phyloP scores from a whole-genome alignment of 2,888 invertebrate genomes.

The Plebejus anna region DNA sequence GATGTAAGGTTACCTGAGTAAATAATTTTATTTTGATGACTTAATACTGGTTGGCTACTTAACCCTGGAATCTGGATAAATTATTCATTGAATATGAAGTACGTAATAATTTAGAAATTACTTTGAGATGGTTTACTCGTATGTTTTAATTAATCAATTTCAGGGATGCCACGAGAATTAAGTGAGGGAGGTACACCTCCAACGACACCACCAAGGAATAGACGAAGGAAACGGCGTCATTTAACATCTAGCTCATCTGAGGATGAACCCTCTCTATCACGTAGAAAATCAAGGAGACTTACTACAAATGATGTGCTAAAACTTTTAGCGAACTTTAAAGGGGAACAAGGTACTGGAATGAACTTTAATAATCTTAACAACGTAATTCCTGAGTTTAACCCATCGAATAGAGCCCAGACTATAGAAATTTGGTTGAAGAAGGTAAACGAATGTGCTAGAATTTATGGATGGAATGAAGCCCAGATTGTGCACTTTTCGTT shows the following conservation, averaged over 20 bases:
- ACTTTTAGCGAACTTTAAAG: background rate
- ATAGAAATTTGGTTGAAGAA: slow-evolving; percentile 1
- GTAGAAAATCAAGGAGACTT: background rate
- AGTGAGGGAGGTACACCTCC: background rate
- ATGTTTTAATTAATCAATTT: too few species aligned
- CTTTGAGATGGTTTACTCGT: too few species aligned
- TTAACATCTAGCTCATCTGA: too few species aligned
- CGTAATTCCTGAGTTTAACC: slow-evolving; percentile 23
- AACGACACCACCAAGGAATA: background rate
- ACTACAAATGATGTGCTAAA: background rate
- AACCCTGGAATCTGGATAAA: too few species aligned
- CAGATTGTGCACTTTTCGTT: slow-evolving; percentile 15
- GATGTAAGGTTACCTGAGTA: too few species aligned
- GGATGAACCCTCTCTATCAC: background rate
- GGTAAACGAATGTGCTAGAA: slow-evolving; percentile 11
- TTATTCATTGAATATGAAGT: too few species aligned
- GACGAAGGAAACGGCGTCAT: background rate
- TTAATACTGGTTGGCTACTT: too few species aligned
- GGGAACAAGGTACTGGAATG: background rate
- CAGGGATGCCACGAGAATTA: background rate
- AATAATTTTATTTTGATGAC: too few species aligned
- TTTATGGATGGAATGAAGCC: background rate
- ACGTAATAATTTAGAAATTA: too few species aligned
- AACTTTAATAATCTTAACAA: slow-evolving; percentile 10
- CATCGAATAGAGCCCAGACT: background rate